Base-by-base conservation (phyloP, 2,797 vertebrate genomes). In the Enteromius treurensis region DNA sequence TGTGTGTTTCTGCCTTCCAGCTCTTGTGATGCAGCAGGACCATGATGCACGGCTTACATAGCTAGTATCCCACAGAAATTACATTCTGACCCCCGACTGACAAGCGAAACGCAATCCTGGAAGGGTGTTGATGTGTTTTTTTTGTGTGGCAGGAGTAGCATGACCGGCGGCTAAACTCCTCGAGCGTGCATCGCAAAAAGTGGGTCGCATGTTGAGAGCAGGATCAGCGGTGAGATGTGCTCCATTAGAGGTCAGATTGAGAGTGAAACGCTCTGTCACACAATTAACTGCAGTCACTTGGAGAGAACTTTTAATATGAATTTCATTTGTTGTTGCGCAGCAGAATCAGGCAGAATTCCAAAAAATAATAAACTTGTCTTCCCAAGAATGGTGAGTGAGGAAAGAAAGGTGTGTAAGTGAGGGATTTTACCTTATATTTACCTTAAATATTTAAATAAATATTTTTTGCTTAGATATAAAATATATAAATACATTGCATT, bases 61-160 rank as follows among this genome's bases (percentile, higher is more conserved):
- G 26, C 68, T 55, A 9, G 53, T 71, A 53, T 11, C 37, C 2
- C 4, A 47, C 19, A 26, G 47, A 82, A 76, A 75, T 76, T 15
- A 29, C 60, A 26, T 79, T 64, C 37, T 67, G 60, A 42, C 60
- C 62, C 32, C 58, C 13, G 69, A 23, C 80, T 81, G 80, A 74
- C 40, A 81, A 53, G 26, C 17, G 4, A 68, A 82, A 23, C n/a
- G 26, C 70, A 42, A 37, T 75, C 70, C 81, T 58, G 32, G 70
- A 74, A 68, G 73, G 62, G 55, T 17, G 73, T 45, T 40, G 58
- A 14, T 75, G 58, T 17, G 60, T 15, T 29, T 81, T 65, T 60
- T 51, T 53, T 68, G 77, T 67, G 21, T 0, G 21, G 62, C 40
- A 47, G 58, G 9, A 37, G 21, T 65, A 40, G 80, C 70, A 75